Evolutionary conservation across 1,140 invertebrate species (phyloP), one percentile per base, ranked within the genome.

Genomic region (Battus philenor): DNA sequence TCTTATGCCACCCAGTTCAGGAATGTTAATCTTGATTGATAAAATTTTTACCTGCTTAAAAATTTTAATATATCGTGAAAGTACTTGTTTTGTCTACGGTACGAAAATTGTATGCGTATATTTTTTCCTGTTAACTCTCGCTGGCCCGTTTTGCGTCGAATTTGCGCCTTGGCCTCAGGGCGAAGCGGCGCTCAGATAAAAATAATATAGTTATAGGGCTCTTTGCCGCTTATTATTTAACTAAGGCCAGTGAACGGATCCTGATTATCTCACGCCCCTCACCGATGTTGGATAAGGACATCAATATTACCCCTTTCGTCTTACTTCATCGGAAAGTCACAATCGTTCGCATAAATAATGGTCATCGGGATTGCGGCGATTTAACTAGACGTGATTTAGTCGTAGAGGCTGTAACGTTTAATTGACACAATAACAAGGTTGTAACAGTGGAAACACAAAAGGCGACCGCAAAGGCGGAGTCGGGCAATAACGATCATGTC

Each of bases 371-470:
- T 15, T 46, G 51, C 44, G 38, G 50, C 27, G 36, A 41, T 52
- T 47, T 70, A 74, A 68, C 68, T 78, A 78, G 72, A 64, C 50
- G 47, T 53, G 55, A 69, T 71, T 64, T 64, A 60, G 71, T 71
- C 68, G 61, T 69, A 63, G 59, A 57, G 26, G 44, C 58, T 62
- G 59, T 70, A 78, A 76, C 64, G 61, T 65, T 53, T 79, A 81
- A 84, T 84, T 84, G 76, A 84, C 64, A 78, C 68, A 61, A 80
- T 79, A 83, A 83, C 76, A 79, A 76, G 68, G 73, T 74, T 79
- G 68, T 74, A 65, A 66, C 60, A 67, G 59, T 65, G 55, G 58
- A 56, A 59, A 54, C 60, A 83, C 75, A 77, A 80, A 77, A 73
- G 79, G 57, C 62, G 63, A 76, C 75, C 79, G 77, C 79, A 74